Evolutionary conservation across 1,140 invertebrate genomes (phyloP), one percentile per base, ranked within the genome.

Genomic region (Panulirus ornatus): DNA sequence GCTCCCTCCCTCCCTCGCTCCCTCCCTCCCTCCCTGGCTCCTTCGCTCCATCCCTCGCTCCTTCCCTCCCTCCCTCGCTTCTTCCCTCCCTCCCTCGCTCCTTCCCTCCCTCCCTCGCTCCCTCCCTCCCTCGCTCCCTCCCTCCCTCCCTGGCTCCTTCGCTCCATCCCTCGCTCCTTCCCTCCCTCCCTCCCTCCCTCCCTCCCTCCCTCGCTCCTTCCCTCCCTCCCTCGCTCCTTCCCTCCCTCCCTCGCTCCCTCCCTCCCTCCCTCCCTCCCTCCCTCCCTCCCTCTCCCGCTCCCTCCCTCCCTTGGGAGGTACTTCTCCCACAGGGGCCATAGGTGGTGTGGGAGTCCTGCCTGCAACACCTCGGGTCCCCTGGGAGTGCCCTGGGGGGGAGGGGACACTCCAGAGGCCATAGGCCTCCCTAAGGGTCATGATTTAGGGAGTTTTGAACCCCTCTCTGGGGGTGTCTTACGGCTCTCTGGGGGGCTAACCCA

Each of bases 21-120:
- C 36, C 66, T 70, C 66, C 36, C 66, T 70, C 66, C 36, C 66
- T 70, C 66, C 36, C 66, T 70, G 27, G 27, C 66, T 70, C 66
- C 36, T n/a, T n/a, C n/a, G n/a, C 19, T 2, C 5, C 19, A 1
- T 1, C n/a, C 19, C 73, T n/a, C 73, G 14, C 76, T n/a, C 34
- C 1, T 8, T n/a, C 6, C 38, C 34, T 6, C 40, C 22, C 34
- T 6, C 19, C 0, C 30, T 63, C n/a, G 3, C 27, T 19, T 38
- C 27, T 22, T n/a, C 38, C 11, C 36, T 36, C 27, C 36, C 40
- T 8, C 40, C 36, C 11, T 38, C 2, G n/a, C n/a, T n/a, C n/a
- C n/a, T n/a, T n/a, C n/a, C n/a, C 66, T 70, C 66, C 36, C 66
- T 70, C 66, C 36, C 66, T 70, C 66, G 27, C 66, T 70, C 66